Percentiles rank a stretch among this genome's conserved stretches.
Evolutionary conservation across 2,113 vertebrate genomes (phyloP).

Genomic region (Pterocles orientalis): DNA sequence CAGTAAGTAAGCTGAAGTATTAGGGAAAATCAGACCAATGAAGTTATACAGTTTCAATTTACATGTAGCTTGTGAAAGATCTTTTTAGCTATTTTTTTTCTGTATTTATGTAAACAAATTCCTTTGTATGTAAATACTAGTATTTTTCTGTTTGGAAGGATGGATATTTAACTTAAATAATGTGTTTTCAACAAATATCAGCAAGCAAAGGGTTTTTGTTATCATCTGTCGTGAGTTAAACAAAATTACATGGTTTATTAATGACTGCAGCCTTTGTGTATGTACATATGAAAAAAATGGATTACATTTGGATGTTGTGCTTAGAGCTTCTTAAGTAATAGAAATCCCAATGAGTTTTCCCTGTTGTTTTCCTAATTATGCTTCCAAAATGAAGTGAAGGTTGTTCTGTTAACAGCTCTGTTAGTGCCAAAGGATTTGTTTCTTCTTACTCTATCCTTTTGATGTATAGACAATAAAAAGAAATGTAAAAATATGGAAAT

Average conservation of each 20-base stretch:
- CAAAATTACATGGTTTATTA: constrained; percentile 18
- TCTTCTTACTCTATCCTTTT: not conserved
- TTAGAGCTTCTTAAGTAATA: not conserved
- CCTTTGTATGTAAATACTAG: not conserved
- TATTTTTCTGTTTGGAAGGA: not conserved
- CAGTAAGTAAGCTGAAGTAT: not conserved
- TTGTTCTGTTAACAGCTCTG: not conserved
- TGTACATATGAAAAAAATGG: not conserved
- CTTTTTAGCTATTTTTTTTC: not conserved
- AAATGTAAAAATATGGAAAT: not conserved
- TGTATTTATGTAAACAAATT: not conserved
- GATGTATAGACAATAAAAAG: not conserved
- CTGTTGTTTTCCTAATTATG: not conserved
- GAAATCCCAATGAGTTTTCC: not conserved
- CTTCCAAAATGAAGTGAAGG: not conserved
- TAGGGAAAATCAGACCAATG: not conserved
- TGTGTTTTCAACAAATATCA: not conserved
- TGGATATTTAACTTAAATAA: constrained; percentile 1
- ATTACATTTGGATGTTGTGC: not conserved
- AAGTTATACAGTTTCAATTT: not conserved
- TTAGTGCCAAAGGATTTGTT: not conserved
- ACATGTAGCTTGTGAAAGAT: not conserved
- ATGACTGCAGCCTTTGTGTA: not conserved
- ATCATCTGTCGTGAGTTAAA: not conserved
- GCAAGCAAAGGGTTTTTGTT: not conserved